Base-by-base conservation (phyloP, 2,797 vertebrate species). In the Spheniscus humboldti region DNA sequence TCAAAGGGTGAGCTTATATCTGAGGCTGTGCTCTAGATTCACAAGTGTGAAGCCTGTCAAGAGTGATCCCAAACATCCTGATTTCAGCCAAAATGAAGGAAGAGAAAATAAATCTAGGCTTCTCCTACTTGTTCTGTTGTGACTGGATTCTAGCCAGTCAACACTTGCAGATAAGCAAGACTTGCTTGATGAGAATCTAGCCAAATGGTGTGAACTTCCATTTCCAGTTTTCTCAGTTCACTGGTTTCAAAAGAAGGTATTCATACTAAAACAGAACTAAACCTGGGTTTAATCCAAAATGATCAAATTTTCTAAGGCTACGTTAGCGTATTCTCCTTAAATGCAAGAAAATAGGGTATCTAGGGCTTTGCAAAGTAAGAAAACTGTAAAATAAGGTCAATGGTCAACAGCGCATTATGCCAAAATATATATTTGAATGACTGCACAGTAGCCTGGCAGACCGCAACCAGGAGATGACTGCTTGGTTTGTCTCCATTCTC, bases 271-370 rank as follows among this genome's bases (percentile, higher is more conserved):
- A 50, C 19, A 85, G 22, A 17, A 37, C 19, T 19, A 71, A 92
- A 64, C 10, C 9, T n/a, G 43, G 5, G 4, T 68, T 91, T 78
- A 27, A 35, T 62, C 28, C 63, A 66, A 62, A 89, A 55, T 2
- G 2, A 17, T 78, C 0, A 0, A 53, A 11, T 35, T 92, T 84
- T 53, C 5, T 62, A 33, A 45, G 37, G 35, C 52, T 74, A 1
- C 73, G 17, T 74, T 86, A 41, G 8, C 7, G 75, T n/a, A 27
- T 80, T 86, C 31, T 66, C 14, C 7, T 52, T 73, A 66, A 88
- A 53, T 57, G 47, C 3, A 66, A 87, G 11, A 43, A 89, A 87
- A 53, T 7, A 27, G 33, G 13, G 6, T 57, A 35, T 68, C 24
- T 74, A 59, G 75, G 28, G 39, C 62, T 77, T 67, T 24, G 6